Evolutionary conservation across 2,888 invertebrate genomes (phyloP).

Genomic region (Teinopalpus imperialis): DNA sequence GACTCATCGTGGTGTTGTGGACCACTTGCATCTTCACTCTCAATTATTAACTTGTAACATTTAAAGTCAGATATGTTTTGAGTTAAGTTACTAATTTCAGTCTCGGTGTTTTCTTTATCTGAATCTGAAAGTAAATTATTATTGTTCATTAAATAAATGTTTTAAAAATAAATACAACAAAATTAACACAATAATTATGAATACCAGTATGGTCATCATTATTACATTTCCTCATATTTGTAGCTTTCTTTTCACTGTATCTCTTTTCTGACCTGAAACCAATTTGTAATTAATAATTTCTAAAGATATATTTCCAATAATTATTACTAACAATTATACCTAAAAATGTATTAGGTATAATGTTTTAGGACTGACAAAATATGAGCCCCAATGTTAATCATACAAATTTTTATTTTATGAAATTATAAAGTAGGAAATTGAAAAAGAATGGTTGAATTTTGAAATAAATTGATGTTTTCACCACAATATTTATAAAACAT

Average conservation of each 20-base stretch:
- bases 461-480: no score
- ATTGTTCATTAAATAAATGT: no score
- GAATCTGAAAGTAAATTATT: conserved; percentile 49
- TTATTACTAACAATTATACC: no score
- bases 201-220: conserved; percentile 50
- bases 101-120: conserved; percentile 58
- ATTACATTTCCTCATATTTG: conserved; percentile 43
- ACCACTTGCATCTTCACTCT: conserved; percentile 41
- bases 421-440: no score
- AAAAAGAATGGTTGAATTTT: no score
- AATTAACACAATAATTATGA: conserved; percentile 9
- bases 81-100: conserved; percentile 29
- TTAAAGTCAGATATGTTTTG: conserved; percentile 53
- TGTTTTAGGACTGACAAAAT: no score
- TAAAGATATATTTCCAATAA: no score
- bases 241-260: conserved; percentile 42
- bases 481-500: no score
- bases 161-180: conserved; percentile 6
- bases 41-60: conserved; percentile 55
- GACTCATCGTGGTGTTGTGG: conserved; percentile 52
- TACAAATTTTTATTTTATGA: no score
- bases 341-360: no score
- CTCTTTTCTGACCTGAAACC: conserved; percentile 46
- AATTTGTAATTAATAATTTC: conserved; percentile 4
- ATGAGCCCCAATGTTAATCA: no score